phyloP scores from a whole-genome alignment of 2,113 vertebrate species.

The Trogon surrucura region DNA sequence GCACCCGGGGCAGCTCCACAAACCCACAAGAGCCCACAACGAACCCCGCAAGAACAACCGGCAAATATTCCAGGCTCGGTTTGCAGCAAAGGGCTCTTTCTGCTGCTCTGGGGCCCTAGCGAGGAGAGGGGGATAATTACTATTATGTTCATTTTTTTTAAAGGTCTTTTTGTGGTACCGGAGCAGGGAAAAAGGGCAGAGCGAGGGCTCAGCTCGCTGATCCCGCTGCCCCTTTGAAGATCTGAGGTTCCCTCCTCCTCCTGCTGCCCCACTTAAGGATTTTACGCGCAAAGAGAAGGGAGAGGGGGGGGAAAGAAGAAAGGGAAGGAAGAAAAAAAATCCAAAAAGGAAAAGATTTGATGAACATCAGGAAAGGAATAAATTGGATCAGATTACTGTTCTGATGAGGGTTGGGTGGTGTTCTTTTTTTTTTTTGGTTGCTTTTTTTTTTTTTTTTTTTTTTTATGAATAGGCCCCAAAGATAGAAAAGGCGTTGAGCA shows the following conservation, averaged over 20 bases:
- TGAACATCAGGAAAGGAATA: constrained; percentile 67
- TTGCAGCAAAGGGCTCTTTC: not conserved
- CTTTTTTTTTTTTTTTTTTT: not conserved
- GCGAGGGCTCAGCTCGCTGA: not conserved
- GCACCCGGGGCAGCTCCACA: not conserved
- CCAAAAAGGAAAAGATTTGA: constrained; percentile 65
- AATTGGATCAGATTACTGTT: constrained; percentile 66
- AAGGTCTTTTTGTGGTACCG: not conserved
- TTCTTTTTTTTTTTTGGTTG: not conserved
- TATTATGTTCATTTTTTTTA: not conserved
- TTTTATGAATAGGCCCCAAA: constrained; percentile 68
- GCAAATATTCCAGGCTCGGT: not conserved
- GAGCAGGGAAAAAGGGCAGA: not conserved
- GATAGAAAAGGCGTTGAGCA: constrained; percentile 63
- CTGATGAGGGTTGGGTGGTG: constrained; percentile 25
- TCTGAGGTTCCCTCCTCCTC: constrained; percentile 4
- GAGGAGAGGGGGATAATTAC: not conserved
- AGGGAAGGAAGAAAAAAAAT: constrained; percentile 20
- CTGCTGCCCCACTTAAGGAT: constrained; percentile 42
- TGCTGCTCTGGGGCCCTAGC: not conserved
- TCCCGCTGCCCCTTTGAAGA: constrained; percentile 30
- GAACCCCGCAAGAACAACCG: not conserved
- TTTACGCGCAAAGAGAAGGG: not conserved
- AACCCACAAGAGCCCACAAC: not conserved
- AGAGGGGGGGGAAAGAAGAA: not conserved